Base-by-base conservation (phyloP, 2,888 invertebrate species). In the Empis stercorea region DNA sequence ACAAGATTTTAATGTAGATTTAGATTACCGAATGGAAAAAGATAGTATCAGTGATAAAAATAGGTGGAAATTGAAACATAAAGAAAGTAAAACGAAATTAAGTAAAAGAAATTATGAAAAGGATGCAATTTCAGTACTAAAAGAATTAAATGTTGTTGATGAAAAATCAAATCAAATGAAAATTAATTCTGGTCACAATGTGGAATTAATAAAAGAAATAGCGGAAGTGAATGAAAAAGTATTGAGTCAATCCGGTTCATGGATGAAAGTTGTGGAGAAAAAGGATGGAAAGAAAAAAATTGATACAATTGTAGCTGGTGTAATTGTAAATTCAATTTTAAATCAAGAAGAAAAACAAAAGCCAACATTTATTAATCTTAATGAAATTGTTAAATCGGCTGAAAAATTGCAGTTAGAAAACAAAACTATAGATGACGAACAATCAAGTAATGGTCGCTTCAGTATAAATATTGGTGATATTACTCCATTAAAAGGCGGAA, bases 1-100 rank as follows among this genome's bases (percentile, higher is more conserved):
- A 1, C 62, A 66, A 36, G 67, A 67, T 48, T 70, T 72, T 4
- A 71, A 71, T 30, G 73, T 77, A 30, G 74, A 78, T 44, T 60
- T 74, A 16, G 72, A 71, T 45, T 72, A 61, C 55, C 72, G 75
- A 45, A 70, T 73, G 48, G 65, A 65, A 46, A 51, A 67, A 2
- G 71, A 71, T 42, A 57, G 57, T 15, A 16, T 3, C 7, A 13
- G 5, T 30, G 17, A 43, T 14, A 51, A 46, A 30, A 14, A 14
- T 23, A 45, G 20, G 15, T 49, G 51, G 5, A 61, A 62, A 38
- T 49, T 52, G 11, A 64, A 60, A 27, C 57, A 55, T 4, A 58
- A 54, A 44, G 61, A 62, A 30, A 62, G 53, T 48, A 63, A 54
- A 47, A 54, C 46, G 10, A 62, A 59, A 49, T 57, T 59, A 44